Evolutionary conservation across 2,797 vertebrate species (phyloP).

Genomic region (Helarctos malayanus): DNA sequence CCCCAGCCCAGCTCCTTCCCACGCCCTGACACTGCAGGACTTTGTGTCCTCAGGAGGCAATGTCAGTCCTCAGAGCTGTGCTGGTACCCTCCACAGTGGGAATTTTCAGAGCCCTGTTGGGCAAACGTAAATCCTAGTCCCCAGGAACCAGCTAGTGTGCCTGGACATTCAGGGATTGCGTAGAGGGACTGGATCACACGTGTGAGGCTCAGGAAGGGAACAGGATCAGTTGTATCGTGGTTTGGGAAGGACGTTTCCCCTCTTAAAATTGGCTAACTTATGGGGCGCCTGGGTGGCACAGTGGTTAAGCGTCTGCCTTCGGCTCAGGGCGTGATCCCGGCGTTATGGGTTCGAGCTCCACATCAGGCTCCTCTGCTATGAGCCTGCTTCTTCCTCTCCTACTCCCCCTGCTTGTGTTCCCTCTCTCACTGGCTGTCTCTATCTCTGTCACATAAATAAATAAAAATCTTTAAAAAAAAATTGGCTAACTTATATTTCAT

Average conservation of each 20-base stretch:
- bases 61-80: no score
- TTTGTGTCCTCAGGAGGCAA: not conserved
- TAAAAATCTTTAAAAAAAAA: no score
- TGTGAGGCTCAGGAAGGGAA: not conserved
- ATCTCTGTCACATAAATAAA: no score
- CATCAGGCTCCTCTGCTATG: no score
- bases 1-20: not conserved
- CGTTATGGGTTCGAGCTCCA: no score
- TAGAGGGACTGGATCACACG: not conserved
- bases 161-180: not conserved
- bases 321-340: no score
- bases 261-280: not conserved
- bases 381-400: no score
- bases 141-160: not conserved
- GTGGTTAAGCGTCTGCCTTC: no score
- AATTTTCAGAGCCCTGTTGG: not conserved
- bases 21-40: not conserved
- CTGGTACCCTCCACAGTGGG: not conserved
- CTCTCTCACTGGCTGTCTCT: no score
- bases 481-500: not conserved
- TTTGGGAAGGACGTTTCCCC: not conserved
- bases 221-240: not conserved
- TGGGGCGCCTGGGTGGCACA: no score
- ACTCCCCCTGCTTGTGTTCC: no score
- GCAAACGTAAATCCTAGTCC: not conserved